phyloP scores from a whole-genome alignment of 2,888 invertebrate genomes.

The Nasonia oneida region DNA sequence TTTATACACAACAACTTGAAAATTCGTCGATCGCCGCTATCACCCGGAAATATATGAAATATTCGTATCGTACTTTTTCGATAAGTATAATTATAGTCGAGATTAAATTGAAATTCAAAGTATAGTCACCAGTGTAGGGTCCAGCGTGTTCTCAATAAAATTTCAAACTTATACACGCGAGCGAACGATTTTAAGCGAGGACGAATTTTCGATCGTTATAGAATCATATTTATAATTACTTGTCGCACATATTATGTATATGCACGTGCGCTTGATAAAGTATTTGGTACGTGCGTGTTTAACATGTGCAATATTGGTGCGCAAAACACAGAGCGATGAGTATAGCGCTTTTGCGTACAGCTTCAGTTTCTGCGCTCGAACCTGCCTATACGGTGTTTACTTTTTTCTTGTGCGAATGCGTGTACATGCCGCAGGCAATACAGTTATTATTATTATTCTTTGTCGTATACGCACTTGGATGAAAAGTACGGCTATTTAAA shows the following conservation, averaged over 20 bases:
- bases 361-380: neutral
- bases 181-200: neutral
- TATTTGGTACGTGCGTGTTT: conserved; percentile 11
- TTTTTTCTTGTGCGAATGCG: neutral
- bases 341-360: neutral
- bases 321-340: conserved; percentile 34
- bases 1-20: conserved; percentile 36
- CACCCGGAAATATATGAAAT: neutral
- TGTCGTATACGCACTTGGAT: neutral
- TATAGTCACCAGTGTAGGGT: neutral
- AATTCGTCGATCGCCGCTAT: conserved; percentile 24
- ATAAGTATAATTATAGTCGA: neutral
- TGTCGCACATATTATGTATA: conserved; percentile 55
- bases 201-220: conserved; percentile 7
- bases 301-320: conserved; percentile 30
- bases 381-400: neutral
- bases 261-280: conserved; percentile 55
- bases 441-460: neutral
- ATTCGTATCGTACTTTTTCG: neutral
- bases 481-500: neutral
- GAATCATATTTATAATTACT: conserved; percentile 19
- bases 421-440: neutral
- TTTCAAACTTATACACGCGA: neutral
- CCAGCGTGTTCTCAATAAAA: no score
- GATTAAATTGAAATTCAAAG: neutral